Base-by-base conservation (phyloP, 2,113 vertebrate genomes). In the Struthio camelus region DNA sequence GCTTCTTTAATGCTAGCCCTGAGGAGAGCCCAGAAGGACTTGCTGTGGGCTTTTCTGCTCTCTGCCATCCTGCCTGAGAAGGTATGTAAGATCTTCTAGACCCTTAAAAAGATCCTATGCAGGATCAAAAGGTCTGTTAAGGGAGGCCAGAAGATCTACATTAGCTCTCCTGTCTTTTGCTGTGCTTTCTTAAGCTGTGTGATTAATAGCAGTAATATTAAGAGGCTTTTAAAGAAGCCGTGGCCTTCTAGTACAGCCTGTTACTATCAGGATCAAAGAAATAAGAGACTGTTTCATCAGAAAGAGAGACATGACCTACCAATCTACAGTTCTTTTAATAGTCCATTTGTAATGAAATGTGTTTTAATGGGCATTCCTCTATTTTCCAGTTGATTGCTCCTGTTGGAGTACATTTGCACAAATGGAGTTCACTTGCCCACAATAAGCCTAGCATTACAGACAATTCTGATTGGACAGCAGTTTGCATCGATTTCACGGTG, bases 251-350 rank as follows among this genome's bases (percentile, higher is more conserved):
- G 50, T 83, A 16, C 53, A 91, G 91, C 71, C 67, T 78, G 75
- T 88, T 93, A 88, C 75, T 91, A 65, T 36, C 76, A n/a, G 2
- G 56, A 94, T 94, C 91, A 96, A 96, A 96, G 91, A 94, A 94
- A 67, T 78, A 77, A 91, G 36, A 80, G 66, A 62, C 71, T 53
- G 56, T 88, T 82, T 85, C 40, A 87, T 95, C 87, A 94, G 78
- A 91, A 87, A 30, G 50, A 65, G 36, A 88, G 93, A 30, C 75
- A 61, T 72, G 93, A 87, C 87, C 81, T 90, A 59, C 87, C 93
- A 96, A 95, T 95, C 89, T 95, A 59, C 67, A 38, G 42, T 87
- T 75, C 79, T 91, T 87, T 93, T 95, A 93, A 94, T 75, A 85
- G 75, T 64, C 66, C 79, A 64, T 83, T 91, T 7, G 3, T 87